A percentile compares a stretch with the other conserved stretches of the same genome.
Conservation (phyloP, 2,113 vertebrate genomes). For the Beaufortia kweichowensis region DNA sequence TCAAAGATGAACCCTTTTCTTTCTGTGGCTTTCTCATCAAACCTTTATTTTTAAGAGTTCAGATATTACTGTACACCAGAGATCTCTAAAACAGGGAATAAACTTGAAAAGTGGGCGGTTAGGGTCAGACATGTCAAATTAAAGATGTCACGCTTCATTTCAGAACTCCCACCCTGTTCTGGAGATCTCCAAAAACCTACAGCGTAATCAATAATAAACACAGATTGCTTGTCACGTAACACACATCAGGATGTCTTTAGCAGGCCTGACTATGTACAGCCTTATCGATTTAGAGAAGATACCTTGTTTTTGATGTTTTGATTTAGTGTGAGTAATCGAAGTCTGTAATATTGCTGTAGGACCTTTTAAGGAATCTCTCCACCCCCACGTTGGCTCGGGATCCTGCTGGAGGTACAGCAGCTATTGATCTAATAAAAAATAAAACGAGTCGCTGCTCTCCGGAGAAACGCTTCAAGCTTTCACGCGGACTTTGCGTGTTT, state of each 20-base stretch:
- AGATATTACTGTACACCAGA: too few species aligned
- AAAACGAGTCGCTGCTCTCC: slow-evolving; percentile 2
- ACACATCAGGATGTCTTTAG: slow-evolving; percentile 21
- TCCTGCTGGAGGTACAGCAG: neutral
- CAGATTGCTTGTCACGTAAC: neutral
- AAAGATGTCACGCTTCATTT: too few species aligned
- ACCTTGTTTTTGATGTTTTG: neutral
- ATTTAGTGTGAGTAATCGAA: slow-evolving; percentile 11
- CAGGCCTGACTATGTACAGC: neutral
- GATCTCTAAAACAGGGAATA: too few species aligned
- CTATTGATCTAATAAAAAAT: slow-evolving; percentile 21
- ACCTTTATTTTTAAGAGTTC: too few species aligned
- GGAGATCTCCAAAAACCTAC: too few species aligned
- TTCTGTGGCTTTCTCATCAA: too few species aligned
- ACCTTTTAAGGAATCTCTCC: slow-evolving; percentile 23
- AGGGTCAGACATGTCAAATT: too few species aligned
- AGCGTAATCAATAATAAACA: too few species aligned
- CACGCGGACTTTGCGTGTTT: slow-evolving; percentile 24
- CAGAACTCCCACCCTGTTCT: too few species aligned
- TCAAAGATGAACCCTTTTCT: too few species aligned
- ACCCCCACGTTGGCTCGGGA: slow-evolving; percentile 7
- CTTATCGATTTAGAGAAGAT: neutral
- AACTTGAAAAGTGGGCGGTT: too few species aligned
- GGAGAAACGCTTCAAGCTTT: slow-evolving; percentile 28
- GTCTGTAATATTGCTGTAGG: neutral